These are phyloP conservation scores for Catharus ustulatus DNA, from an alignment of 2,797 vertebrate genomes.

Conservation along the genomic window DNA sequence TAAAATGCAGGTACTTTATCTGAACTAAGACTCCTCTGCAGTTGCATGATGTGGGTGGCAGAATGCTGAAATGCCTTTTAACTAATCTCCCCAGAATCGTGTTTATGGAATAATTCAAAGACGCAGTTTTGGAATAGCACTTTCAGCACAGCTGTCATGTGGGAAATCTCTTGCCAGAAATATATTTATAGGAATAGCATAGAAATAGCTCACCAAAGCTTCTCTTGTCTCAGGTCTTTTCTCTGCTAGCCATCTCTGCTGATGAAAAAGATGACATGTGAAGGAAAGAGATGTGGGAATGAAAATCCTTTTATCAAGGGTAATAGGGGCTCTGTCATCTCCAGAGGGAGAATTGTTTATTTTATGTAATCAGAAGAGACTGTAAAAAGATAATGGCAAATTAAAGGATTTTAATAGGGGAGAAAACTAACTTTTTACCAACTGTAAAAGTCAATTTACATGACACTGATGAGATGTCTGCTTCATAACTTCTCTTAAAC, in stretches of 20 bases:
- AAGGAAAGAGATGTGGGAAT: neutral
- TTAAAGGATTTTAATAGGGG: neutral
- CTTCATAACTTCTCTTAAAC: neutral
- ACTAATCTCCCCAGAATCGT: neutral
- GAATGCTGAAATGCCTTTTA: neutral
- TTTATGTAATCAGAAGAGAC: neutral
- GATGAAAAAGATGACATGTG: neutral
- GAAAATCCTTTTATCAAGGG: neutral
- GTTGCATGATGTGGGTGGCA: neutral
- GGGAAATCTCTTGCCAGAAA: neutral
- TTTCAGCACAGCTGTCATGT: neutral
- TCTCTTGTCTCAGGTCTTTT: neutral
- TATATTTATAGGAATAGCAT: neutral
- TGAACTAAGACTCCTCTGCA: constrained; percentile 13
- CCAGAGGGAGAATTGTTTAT: neutral
- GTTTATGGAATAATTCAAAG: neutral
- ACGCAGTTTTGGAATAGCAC: neutral
- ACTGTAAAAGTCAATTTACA: neutral
- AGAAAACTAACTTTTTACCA: neutral
- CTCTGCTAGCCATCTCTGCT: neutral
- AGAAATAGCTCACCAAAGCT: neutral
- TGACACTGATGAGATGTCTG: neutral
- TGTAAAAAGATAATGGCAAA: neutral
- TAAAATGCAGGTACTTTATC: constrained; percentile 5
- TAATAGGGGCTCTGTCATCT: neutral